Evolutionary conservation across 2,888 invertebrate species (phyloP).

Genomic region (Liposcelis brunnea): DNA sequence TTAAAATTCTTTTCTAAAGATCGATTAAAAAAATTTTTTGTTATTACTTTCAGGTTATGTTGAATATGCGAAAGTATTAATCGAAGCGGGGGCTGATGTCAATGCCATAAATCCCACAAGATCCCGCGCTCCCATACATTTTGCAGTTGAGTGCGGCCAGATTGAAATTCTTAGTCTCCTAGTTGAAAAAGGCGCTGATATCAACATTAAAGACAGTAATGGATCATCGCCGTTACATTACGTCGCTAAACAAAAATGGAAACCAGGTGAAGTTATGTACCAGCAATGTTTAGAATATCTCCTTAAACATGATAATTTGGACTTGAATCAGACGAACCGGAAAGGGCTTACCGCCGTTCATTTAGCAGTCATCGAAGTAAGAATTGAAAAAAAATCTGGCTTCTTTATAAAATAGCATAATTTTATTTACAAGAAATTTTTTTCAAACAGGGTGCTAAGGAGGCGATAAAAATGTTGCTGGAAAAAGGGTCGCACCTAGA

Average conservation of each 20-base stretch:
- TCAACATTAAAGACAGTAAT: slow-evolving; percentile 31
- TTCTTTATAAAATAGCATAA: too few species aligned
- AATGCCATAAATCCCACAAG: slow-evolving; percentile 37
- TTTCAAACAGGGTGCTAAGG: not conserved
- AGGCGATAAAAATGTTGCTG: slow-evolving; percentile 24
- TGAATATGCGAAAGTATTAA: slow-evolving; percentile 37
- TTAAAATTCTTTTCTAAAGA: too few species aligned
- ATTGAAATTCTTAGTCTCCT: slow-evolving; percentile 31
- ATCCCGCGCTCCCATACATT: slow-evolving; percentile 45
- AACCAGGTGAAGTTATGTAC: too few species aligned
- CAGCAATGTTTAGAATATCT: slow-evolving; percentile 18
- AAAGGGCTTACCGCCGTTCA: slow-evolving; percentile 25
- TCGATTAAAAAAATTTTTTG: too few species aligned
- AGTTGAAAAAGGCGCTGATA: slow-evolving; percentile 31
- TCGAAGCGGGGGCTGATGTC: slow-evolving; percentile 42
- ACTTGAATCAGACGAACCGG: slow-evolving; percentile 22
- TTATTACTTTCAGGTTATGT: slow-evolving; percentile 15
- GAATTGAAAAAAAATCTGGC: too few species aligned
- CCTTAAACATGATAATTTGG: slow-evolving; percentile 20
- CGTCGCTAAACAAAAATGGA: slow-evolving; percentile 28
- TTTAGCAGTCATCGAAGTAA: slow-evolving; percentile 26
- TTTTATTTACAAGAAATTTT: too few species aligned
- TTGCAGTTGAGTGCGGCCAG: slow-evolving; percentile 38
- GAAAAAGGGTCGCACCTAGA: slow-evolving; percentile 37
- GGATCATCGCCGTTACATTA: slow-evolving; percentile 35